Percentiles rank a stretch among this genome's conserved stretches.
Evolutionary conservation across 2,888 invertebrate genomes (phyloP).

Genomic region (Eudemis profundana): DNA sequence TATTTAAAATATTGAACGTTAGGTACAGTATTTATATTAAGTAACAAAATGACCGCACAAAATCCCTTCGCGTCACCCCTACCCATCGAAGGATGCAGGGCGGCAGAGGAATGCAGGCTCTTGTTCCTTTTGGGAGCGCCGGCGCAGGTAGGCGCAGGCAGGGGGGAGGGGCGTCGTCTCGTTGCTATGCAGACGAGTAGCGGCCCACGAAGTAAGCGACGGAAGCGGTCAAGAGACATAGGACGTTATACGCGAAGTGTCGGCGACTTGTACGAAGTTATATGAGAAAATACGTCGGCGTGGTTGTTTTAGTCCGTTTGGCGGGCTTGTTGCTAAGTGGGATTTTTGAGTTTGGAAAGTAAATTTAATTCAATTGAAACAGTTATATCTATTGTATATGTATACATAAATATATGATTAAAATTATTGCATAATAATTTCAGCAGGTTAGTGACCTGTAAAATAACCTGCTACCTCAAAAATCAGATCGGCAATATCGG

Average conservation of each 20-base stretch:
- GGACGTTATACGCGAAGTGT: background rate
- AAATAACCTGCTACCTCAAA: no score
- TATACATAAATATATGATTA: no score
- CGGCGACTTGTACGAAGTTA: background rate
- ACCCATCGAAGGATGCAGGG: constrained; percentile 58
- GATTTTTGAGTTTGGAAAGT: constrained; percentile 23
- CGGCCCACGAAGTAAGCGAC: background rate
- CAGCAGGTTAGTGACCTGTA: no score
- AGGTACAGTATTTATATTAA: no score
- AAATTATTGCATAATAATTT: no score
- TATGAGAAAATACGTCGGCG: constrained; percentile 7
- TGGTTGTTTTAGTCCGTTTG: constrained; percentile 20
- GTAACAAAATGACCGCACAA: constrained; percentile 8
- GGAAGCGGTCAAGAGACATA: background rate
- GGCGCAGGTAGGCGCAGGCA: constrained; percentile 80
- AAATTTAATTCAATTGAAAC: constrained; percentile 22
- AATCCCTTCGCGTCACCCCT: constrained; percentile 57
- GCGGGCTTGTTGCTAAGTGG: constrained; percentile 31
- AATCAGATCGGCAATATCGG: no score
- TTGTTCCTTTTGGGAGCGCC: constrained; percentile 84
- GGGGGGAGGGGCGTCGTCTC: constrained; percentile 38
- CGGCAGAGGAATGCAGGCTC: constrained; percentile 79
- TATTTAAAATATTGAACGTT: no score
- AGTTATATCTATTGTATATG: constrained; percentile 4
- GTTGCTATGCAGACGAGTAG: constrained; percentile 1